phyloP scores from a whole-genome alignment of 37 sponge, comb jelly and placozoan species.

The Eunapius fragilis region DNA sequence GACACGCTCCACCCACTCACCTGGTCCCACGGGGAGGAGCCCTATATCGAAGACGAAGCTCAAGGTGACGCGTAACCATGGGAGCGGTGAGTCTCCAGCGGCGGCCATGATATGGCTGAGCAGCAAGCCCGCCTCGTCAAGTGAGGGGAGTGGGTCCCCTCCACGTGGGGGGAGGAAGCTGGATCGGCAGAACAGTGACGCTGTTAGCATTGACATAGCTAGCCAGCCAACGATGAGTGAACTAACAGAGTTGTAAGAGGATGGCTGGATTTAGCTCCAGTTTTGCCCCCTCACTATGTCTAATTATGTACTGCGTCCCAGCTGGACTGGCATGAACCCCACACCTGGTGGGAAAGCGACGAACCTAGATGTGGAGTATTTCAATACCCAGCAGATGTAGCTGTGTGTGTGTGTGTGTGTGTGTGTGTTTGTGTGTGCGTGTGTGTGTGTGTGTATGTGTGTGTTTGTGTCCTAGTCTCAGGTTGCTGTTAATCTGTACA shows the following conservation, averaged over 20 bases:
- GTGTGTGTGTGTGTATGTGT: constrained; percentile 15
- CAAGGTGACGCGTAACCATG: constrained; percentile 21
- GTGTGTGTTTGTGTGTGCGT: constrained; percentile 29
- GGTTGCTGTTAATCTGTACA: neutral
- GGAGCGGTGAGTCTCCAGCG: neutral
- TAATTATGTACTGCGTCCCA: too few species aligned
- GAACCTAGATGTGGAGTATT: too few species aligned
- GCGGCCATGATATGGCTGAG: constrained; percentile 22
- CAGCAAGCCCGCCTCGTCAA: constrained; percentile 1
- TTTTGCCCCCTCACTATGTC: too few species aligned
- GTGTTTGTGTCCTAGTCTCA: neutral
- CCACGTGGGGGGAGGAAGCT: neutral
- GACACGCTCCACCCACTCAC: neutral
- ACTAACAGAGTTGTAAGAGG: constrained; percentile 17
- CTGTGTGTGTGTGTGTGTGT: constrained; percentile 46
- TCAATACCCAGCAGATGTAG: too few species aligned
- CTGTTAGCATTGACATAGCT: neutral
- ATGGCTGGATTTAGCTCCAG: too few species aligned
- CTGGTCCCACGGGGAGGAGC: constrained; percentile 33
- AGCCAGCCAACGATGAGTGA: neutral
- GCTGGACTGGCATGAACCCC: too few species aligned
- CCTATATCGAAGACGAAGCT: constrained; percentile 62
- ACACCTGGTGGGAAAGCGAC: too few species aligned
- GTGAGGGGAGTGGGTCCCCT: neutral
- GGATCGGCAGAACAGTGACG: neutral